Base-by-base conservation (phyloP, 1,140 invertebrate genomes). In the Berghia stephanieae region DNA sequence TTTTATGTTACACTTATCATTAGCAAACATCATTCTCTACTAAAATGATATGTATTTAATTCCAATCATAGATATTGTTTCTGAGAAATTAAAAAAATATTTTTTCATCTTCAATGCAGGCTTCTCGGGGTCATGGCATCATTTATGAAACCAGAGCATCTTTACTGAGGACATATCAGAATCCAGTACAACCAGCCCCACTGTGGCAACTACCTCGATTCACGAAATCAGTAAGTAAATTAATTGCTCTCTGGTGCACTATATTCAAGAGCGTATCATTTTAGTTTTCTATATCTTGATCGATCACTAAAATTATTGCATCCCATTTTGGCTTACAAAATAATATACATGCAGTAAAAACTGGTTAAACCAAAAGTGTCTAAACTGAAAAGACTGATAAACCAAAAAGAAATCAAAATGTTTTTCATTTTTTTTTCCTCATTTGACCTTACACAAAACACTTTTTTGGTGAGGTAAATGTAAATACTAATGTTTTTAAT, bases 151-250 rank as follows among this genome's bases (percentile, higher is more conserved):
- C 87, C 5, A 77, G 85, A 71, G 84, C 87, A 16, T 83, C 84
- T 0, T 69, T 87, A 38, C 79, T 89, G 67, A 80, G 86, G 69
- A 85, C 83, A 0, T 88, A 83, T 77, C 87, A 88, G 76, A 86
- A 88, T 60, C 87, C 88, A 21, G 87, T 88, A 24, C 84, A 86
- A 8, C 75, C 79, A 4, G 79, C 80, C 10, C 81, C 86, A 21
- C 78, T 87, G 21, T 89, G 88, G 88, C 84, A 88, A 52, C 81
- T 89, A 77, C 83, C 87, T 2, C 83, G 82, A 74, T 89, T 89
- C 67, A 80, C 79, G 36, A 83, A 85, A 42, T 83, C 81, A 40
- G 87, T 89, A 75, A 82, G 82, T 82, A 6, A 31, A 31, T 36
- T 13, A 3, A 72, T 43, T 1, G 55, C 10, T 2, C 18, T 38